Evolutionary conservation across 2,797 vertebrate species (phyloP).

Genomic region (Luscinia luscinia): DNA sequence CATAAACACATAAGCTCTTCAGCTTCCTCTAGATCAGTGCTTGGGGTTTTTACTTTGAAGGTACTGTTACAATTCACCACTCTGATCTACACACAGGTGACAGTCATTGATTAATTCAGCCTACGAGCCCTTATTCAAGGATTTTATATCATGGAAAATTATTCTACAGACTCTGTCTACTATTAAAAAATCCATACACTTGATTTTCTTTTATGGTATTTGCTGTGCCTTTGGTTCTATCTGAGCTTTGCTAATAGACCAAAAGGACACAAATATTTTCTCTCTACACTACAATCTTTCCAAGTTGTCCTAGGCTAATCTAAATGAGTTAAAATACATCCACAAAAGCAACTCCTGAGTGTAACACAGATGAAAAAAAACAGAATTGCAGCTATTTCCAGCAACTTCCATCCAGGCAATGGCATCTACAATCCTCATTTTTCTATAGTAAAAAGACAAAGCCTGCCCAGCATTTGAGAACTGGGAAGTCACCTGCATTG

Average conservation of each 20-base stretch:
- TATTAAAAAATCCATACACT: background rate
- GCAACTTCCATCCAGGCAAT: background rate
- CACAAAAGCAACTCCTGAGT: background rate
- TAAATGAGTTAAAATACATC: background rate
- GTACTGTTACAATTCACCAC: background rate
- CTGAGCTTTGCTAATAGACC: background rate
- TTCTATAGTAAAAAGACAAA: background rate
- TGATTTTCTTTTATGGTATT: background rate
- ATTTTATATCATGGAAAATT: background rate
- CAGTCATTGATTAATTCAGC: background rate
- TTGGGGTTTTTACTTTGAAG: background rate
- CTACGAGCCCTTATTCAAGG: background rate
- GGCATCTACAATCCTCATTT: background rate
- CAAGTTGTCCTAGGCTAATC: background rate
- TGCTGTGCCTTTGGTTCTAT: background rate
- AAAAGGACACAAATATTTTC: background rate
- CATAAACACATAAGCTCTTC: background rate
- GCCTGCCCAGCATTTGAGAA: fast-evolving
- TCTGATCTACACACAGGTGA: background rate
- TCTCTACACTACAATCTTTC: background rate
- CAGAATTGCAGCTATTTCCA: background rate
- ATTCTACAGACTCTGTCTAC: background rate
- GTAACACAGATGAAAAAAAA: background rate
- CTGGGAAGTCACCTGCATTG: background rate
- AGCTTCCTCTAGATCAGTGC: background rate